Conservation (phyloP, 2,888 invertebrate species). For the Tholera decimalis region DNA sequence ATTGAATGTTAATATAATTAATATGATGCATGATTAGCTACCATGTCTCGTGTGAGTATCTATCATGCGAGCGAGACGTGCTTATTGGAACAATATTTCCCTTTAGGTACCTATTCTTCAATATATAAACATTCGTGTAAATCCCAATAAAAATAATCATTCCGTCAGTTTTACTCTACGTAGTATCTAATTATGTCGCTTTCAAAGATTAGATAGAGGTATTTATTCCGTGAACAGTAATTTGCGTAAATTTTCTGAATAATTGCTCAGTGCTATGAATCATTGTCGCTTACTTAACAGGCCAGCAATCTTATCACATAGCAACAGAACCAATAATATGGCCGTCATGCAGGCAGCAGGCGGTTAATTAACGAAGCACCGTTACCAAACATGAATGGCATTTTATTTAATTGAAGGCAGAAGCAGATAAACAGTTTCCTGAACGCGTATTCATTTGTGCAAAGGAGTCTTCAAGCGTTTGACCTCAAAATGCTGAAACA, state of each 20-base stretch:
- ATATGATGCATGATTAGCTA: constrained; percentile 22
- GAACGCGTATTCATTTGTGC: constrained; percentile 26
- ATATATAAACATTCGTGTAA: not conserved
- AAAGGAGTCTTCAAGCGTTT: constrained; percentile 38
- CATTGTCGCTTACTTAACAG: constrained; percentile 45
- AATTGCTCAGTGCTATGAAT: constrained; percentile 31
- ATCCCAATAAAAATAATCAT: not conserved
- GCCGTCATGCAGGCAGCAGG: constrained; percentile 30
- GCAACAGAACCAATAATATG: constrained; percentile 53
- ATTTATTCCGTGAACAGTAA: constrained; percentile 14
- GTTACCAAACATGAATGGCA: constrained; percentile 44
- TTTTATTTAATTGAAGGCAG: constrained; percentile 56
- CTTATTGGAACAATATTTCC: constrained; percentile 19
- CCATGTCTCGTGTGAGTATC: constrained; percentile 6
- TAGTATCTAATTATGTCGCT: not conserved
- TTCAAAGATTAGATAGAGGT: constrained; percentile 16
- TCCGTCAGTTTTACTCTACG: not conserved
- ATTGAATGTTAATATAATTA: constrained; percentile 7
- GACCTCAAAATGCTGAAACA: constrained; percentile 38
- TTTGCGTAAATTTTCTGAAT: constrained; percentile 22
- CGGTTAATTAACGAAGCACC: constrained; percentile 43
- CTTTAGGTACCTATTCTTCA: constrained; percentile 7
- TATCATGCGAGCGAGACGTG: constrained; percentile 31
- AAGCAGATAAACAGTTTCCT: constrained; percentile 43
- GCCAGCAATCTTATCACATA: constrained; percentile 64